Base-by-base conservation (phyloP, 2,797 vertebrate species). In the Ptychobarbus kaznakovi region DNA sequence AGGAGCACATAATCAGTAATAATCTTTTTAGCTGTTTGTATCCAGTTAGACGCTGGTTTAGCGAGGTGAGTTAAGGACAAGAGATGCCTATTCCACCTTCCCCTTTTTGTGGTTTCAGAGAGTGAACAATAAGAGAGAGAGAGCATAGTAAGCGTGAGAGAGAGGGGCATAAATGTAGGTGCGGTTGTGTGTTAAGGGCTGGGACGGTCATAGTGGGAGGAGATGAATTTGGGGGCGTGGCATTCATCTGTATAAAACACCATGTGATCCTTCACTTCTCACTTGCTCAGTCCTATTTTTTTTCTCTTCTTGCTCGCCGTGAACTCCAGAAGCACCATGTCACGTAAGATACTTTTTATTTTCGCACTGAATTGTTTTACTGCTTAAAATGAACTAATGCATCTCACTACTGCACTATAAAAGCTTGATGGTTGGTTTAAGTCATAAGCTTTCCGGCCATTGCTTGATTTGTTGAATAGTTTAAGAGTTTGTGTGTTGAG, bases 201-300 rank as follows among this genome's bases (percentile, higher is more conserved):
- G 51, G 15, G 4, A 66, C 7, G 2, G 28, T 32, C 32, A 32
- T 32, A 32, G 32, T 42, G 58, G 28, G 25, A 73, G 58, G 46
- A 1, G 6, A 65, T 49, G 58, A 65, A 46, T 28, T 22, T 15
- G 4, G 72, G 68, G 77, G 83, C 22, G 87, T 76, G 74, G 75
- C 69, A 65, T 42, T 56, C 78, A 25, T 22, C 46, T 42, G 76
- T 53, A 85, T 90, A 89, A 46, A 87, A 87, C 1, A n/a, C 49
- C 58, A 28, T 40, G 32, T 58, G 15, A 42, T 61, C 72, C 61
- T 63, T 40, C 82, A 68, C 25, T 56, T 46, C 16, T 72, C 82
- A 78, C 63, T 79, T 20, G 12, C 35, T 72, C 8, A 0, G 3
- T 40, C 15, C 16, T 1, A 10, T 61, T 56, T 85, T 70, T 18